phyloP scores from a whole-genome alignment of 2,888 invertebrate genomes.

The Automeris io region DNA sequence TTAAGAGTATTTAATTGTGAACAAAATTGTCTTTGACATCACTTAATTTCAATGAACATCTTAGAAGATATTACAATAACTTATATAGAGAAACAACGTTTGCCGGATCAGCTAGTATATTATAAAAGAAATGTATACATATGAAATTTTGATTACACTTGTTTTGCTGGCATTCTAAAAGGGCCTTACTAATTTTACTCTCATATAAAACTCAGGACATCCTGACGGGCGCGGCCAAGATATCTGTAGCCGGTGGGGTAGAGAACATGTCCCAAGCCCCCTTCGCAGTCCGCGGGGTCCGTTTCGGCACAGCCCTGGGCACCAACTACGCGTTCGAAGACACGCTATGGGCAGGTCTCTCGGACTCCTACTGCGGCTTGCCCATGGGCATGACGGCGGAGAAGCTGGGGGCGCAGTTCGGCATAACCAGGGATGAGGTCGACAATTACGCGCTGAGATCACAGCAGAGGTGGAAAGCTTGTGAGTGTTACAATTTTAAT shows the following conservation, averaged over 20 bases:
- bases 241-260: constrained; percentile 93
- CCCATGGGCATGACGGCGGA: constrained; percentile 98
- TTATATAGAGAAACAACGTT: too few species aligned
- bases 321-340: constrained; percentile 88
- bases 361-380: constrained; percentile 91
- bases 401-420: constrained; percentile 89
- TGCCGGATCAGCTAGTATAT: too few species aligned
- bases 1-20: too few species aligned
- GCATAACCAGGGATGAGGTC: constrained; percentile 87
- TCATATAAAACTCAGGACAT: constrained; percentile 82
- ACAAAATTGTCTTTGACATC: too few species aligned
- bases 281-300: constrained; percentile 87
- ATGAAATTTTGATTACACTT: too few species aligned
- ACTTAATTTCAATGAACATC: too few species aligned
- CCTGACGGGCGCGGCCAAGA: constrained; percentile 86
- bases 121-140: too few species aligned
- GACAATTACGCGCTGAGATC: constrained; percentile 91
- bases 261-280: constrained; percentile 98
- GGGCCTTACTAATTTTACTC: background rate
- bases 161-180: too few species aligned
- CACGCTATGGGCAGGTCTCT: constrained; percentile 88
- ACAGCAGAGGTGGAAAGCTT: constrained; percentile 91
- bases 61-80: too few species aligned
- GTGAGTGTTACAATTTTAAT: too few species aligned
- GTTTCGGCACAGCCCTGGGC: constrained; percentile 94